A percentile compares a stretch with the other conserved stretches of the same genome.
phyloP scores from a whole-genome alignment of 2,888 invertebrate species.

The Lordiphosa fenestrarum region DNA sequence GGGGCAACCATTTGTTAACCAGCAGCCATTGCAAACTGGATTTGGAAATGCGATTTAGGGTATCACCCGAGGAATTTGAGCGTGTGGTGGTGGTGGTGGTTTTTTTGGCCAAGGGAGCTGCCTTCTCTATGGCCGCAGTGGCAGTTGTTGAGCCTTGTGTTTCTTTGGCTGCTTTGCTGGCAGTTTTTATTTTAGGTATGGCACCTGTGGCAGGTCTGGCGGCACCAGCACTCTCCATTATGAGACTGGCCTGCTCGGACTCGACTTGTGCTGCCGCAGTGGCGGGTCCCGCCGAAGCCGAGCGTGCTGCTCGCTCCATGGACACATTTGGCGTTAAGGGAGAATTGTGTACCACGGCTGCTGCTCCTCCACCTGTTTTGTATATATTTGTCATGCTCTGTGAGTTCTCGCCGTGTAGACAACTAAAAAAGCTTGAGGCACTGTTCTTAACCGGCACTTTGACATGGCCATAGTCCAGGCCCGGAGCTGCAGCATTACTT shows the following conservation, averaged over 20 bases:
- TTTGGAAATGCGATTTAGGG: conserved; percentile 82
- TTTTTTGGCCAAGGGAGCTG: conserved; percentile 56
- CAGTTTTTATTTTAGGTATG: conserved; percentile 75
- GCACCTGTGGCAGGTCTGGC: conserved; percentile 66
- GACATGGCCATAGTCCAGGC: conserved; percentile 48
- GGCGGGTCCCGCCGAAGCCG: conserved; percentile 69
- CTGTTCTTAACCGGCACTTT: conserved; percentile 78
- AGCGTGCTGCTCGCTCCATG: conserved; percentile 73
- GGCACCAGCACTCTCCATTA: conserved; percentile 24
- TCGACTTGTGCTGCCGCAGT: conserved; percentile 29
- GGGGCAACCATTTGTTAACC: conserved; percentile 85
- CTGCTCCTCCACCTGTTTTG: conserved; percentile 64
- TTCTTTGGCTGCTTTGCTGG: conserved; percentile 55
- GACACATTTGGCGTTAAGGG: conserved; percentile 61
- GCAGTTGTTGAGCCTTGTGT: conserved; percentile 19
- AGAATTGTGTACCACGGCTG: conserved; percentile 39
- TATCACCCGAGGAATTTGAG: conserved; percentile 55
- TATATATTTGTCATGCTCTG: conserved; percentile 81
- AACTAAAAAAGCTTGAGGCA: conserved; percentile 80
- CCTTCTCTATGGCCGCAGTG: conserved; percentile 25
- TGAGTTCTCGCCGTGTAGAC: conserved; percentile 80
- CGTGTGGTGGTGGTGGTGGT: conserved; percentile 52
- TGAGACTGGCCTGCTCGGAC: background rate
- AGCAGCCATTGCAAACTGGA: conserved; percentile 85
- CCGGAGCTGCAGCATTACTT: conserved; percentile 11